Conservation (phyloP, 2,888 invertebrate genomes). For the Mechanitis mazaeus region DNA sequence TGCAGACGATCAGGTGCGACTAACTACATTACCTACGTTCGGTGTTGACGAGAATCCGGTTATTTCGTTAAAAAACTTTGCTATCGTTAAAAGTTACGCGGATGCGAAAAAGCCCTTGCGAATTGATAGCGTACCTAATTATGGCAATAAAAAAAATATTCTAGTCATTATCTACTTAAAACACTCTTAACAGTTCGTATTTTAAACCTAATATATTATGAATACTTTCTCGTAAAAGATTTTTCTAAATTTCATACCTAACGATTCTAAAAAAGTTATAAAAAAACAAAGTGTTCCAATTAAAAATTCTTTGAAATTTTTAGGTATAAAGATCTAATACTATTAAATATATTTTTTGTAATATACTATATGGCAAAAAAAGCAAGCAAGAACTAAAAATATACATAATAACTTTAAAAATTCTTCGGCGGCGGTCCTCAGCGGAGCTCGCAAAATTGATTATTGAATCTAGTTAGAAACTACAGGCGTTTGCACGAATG, state of each 20-base stretch:
- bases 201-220: no score
- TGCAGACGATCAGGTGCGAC: slow-evolving; percentile 47
- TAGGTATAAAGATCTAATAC: no score
- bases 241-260: no score
- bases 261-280: no score
- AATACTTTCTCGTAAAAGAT: no score
- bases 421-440: slow-evolving; percentile 26
- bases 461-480: slow-evolving; percentile 73
- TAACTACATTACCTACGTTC: slow-evolving; percentile 50
- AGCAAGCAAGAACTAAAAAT: slow-evolving; percentile 1
- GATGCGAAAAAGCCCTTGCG: slow-evolving; percentile 52
- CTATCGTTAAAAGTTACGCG: slow-evolving; percentile 72
- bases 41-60: slow-evolving; percentile 65
- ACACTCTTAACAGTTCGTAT: no score
- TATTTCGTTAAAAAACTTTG: slow-evolving; percentile 74
- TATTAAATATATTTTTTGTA: no score
- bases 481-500: slow-evolving; percentile 49
- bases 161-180: slow-evolving; percentile 3
- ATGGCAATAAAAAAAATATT: slow-evolving; percentile 22
- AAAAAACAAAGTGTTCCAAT: no score
- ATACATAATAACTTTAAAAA: slow-evolving; percentile 10
- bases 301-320: no score
- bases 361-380: background rate
- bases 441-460: slow-evolving; percentile 62
- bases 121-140: slow-evolving; percentile 38